Evolutionary conservation across 1,140 invertebrate species (phyloP).

Genomic region (Drosophila fuyamai): DNA sequence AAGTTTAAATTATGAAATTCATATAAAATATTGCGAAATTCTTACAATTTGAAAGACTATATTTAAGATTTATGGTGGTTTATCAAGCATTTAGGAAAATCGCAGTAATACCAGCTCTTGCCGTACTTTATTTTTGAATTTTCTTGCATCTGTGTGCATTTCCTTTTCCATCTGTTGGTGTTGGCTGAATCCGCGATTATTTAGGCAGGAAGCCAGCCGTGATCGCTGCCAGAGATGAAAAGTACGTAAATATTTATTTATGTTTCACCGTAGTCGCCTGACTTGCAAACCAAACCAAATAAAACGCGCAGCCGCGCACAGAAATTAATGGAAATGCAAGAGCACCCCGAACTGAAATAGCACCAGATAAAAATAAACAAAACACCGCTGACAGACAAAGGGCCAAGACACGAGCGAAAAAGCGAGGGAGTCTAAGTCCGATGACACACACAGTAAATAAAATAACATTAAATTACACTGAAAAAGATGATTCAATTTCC

Average conservation of each 20-base stretch:
- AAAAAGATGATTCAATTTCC: background rate
- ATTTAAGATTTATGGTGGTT: no score
- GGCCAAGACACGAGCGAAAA: constrained; percentile 28
- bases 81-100: no score
- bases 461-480: background rate
- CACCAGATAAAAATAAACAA: constrained; percentile 73
- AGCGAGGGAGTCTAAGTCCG: constrained; percentile 11
- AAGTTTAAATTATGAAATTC: no score
- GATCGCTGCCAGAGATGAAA: constrained; percentile 27
- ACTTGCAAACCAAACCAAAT: constrained; percentile 54
- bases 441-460: background rate
- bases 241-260: constrained; percentile 38
- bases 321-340: constrained; percentile 59
- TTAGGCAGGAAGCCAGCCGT: constrained; percentile 69
- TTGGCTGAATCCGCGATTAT: constrained; percentile 64
- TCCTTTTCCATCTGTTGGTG: constrained; percentile 53
- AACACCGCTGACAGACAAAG: constrained; percentile 68
- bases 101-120: background rate
- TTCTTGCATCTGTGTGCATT: constrained; percentile 22
- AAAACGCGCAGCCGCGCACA: constrained; percentile 13
- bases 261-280: constrained; percentile 27
- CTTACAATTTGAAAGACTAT: no score
- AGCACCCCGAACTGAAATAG: constrained; percentile 66
- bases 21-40: no score
- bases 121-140: constrained; percentile 18